Evolutionary conservation across 2,888 invertebrate genomes (phyloP).

Genomic region (Polietes domitor): DNA sequence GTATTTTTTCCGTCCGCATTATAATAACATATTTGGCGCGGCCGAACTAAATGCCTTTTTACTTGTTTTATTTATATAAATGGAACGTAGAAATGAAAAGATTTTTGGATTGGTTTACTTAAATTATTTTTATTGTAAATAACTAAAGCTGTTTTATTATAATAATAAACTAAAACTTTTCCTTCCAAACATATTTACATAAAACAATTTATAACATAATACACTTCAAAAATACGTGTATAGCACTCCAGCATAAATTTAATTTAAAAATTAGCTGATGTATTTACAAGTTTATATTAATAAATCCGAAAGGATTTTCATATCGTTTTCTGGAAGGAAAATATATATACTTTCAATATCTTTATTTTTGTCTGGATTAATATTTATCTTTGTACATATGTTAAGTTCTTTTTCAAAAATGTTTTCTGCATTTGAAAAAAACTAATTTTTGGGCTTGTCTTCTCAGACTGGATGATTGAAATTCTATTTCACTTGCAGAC

Average conservation of each 20-base stretch:
- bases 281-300: slow-evolving; percentile 1
- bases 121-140: slow-evolving; percentile 10
- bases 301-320: slow-evolving; percentile 1
- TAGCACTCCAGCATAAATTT: not conserved
- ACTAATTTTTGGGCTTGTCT: not conserved
- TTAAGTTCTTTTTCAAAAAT: slow-evolving; percentile 1
- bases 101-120: not conserved
- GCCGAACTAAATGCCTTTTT: no score
- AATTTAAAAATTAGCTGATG: not conserved
- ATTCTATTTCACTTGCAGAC: slow-evolving; percentile 2
- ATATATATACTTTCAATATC: not conserved
- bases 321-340: slow-evolving; percentile 10
- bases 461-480: not conserved
- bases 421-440: slow-evolving; percentile 4
- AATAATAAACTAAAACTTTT: not conserved
- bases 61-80: slow-evolving; percentile 15
- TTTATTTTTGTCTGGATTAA: no score
- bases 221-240: not conserved
- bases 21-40: no score
- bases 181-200: no score
- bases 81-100: no score
- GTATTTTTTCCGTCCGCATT: no score
- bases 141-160: not conserved
- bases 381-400: no score
- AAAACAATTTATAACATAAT: not conserved